Percentiles rank a stretch among this genome's conserved stretches.
Evolutionary conservation across 2,888 invertebrate species (phyloP).

Genomic region (Bellardia pandia): DNA sequence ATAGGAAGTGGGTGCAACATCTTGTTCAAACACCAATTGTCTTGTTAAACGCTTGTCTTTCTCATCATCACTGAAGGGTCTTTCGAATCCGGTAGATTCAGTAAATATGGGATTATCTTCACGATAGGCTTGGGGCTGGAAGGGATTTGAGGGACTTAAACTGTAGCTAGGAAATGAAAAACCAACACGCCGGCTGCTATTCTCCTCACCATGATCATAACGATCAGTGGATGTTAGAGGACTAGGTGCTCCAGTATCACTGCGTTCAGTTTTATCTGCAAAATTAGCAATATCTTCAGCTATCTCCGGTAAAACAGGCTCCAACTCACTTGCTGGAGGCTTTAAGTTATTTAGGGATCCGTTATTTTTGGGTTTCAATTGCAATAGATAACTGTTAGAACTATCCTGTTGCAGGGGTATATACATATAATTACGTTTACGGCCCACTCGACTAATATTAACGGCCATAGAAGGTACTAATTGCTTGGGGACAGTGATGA

Average conservation of each 20-base stretch:
- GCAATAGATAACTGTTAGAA: slow-evolving; percentile 71
- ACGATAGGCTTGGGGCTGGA: slow-evolving; percentile 83
- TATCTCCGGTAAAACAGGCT: slow-evolving; percentile 78
- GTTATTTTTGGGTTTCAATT: slow-evolving; percentile 78
- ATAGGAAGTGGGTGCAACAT: slow-evolving; percentile 75
- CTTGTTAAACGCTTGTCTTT: slow-evolving; percentile 81
- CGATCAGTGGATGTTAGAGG: slow-evolving; percentile 74
- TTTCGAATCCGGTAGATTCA: slow-evolving; percentile 79
- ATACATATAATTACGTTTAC: slow-evolving; percentile 81
- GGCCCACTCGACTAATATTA: slow-evolving; percentile 77
- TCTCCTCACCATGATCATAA: slow-evolving; percentile 78
- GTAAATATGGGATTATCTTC: slow-evolving; percentile 82
- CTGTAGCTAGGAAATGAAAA: slow-evolving; percentile 83
- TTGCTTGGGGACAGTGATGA: slow-evolving; percentile 81
- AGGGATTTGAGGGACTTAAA: slow-evolving; percentile 81
- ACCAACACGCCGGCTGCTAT: slow-evolving; percentile 82
- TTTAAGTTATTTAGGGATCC: slow-evolving; percentile 78
- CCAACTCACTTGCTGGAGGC: slow-evolving; percentile 79
- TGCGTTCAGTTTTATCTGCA: slow-evolving; percentile 79
- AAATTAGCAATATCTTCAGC: slow-evolving; percentile 74
- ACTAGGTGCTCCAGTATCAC: slow-evolving; percentile 75
- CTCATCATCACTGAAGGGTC: slow-evolving; percentile 81
- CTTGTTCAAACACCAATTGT: slow-evolving; percentile 80
- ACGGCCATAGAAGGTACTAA: slow-evolving; percentile 77
- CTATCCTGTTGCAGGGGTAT: slow-evolving; percentile 79